Evolutionary conservation across 2,113 vertebrate species (phyloP), one percentile per base, ranked within the genome.

Genomic region (Tautogolabrus adspersus): DNA sequence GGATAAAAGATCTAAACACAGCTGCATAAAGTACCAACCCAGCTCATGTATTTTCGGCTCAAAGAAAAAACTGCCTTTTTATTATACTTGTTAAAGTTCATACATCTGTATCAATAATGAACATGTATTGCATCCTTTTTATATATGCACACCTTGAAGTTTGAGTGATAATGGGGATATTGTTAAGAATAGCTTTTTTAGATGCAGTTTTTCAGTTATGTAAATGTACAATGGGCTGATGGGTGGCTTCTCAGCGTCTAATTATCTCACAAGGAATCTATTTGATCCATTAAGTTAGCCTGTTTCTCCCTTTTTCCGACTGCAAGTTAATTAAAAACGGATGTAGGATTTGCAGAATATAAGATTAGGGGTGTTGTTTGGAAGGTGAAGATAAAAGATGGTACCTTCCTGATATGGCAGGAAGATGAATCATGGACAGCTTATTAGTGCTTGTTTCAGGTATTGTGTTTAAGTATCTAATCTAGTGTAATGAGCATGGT

Each of bases 321-420:
- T 89, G 84, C 85, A 89, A 82, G 88, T 93, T 95, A 94, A 94
- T 94, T 94, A 93, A 93, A 93, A 94, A 88, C 90, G 91, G 88
- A 94, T 94, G 93, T 94, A 88, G 90, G 90, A 93, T 92, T 93
- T 87, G 86, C 85, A 87, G 90, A 91, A 91, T 91, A 85, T 94
- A 87, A 90, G 91, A 94, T 90, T 90, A 84, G 67, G 86, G 87
- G 86, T 93, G 92, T 94, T 94, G 93, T 94, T 94, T 94, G 91
- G 89, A 92, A 94, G 91, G 91, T 93, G 92, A 93, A 94, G 93
- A 94, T 94, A 93, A 94, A 94, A 94, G 91, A 93, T 94, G 84
- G 86, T 91, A 90, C 90, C 91, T 94, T 91, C 82, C 86, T 90
- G 91, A 94, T 93, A 93, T 93, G 93, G 90, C 94, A 93, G 92